Conservation (phyloP, 2,888 invertebrate genomes). For the Morpho helenor region DNA sequence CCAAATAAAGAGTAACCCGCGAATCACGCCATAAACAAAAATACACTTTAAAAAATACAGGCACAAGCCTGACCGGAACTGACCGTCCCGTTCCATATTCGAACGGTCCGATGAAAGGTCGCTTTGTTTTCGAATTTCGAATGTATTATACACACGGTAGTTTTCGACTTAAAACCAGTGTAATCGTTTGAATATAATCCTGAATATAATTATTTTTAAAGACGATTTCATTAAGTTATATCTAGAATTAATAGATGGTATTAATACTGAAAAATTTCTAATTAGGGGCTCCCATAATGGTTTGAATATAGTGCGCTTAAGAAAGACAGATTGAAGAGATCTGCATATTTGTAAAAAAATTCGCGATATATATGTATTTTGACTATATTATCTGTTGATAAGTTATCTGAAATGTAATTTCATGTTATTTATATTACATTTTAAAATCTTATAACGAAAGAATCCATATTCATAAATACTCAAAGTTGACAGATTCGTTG, state of each 20-base stretch:
- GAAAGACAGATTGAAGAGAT: no score
- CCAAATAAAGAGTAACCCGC: not conserved
- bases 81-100: constrained; percentile 71
- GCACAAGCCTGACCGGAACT: constrained; percentile 55
- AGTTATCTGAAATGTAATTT: no score
- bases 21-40: constrained; percentile 40
- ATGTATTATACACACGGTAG: constrained; percentile 49
- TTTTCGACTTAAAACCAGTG: constrained; percentile 60
- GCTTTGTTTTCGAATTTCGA: constrained; percentile 72
- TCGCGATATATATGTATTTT: no score
- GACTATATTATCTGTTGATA: no score
- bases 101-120: constrained; percentile 61
- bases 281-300: no score
- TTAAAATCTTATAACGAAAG: not conserved
- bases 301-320: no score
- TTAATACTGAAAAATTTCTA: no score
- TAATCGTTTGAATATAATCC: no score
- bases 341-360: no score
- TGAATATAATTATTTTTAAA: no score
- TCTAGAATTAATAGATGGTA: no score
- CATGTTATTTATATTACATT: not conserved
- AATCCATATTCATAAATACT: not conserved
- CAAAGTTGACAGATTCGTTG: constrained; percentile 29
- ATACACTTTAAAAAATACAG: constrained; percentile 47
- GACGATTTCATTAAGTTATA: no score